Evolutionary conservation across 2,113 vertebrate species (phyloP), one percentile per base, ranked within the genome.

Genomic region (Tupaia chinensis): DNA sequence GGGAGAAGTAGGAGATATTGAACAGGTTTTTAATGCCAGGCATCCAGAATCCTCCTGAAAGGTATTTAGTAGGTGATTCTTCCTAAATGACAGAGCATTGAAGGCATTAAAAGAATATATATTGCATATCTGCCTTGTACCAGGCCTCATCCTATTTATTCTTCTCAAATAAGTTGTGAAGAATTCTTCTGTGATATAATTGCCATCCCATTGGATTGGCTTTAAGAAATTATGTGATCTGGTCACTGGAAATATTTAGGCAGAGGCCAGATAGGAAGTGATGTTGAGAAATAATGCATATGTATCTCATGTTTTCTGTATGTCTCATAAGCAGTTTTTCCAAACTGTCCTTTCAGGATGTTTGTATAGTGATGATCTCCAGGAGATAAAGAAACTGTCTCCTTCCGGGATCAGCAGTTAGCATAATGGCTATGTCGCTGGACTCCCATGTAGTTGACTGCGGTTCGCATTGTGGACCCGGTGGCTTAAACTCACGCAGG

Each of bases 311-410:
- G 7, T 82, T 68, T 89, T 63, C 32, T 27, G 9, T 44, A 34
- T 82, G 17, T 22, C 76, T 80, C 66, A 84, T 25, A 80, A 61
- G 70, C 7, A 87, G 54, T 94, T 87, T 10, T 80, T 97, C 58
- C 72, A 84, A 70, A 85, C 12, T 93, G 13, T 54, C 11, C 84
- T 95, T 94, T 84, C 34, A 29, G 25, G 22, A 63, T 94, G 19
- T 87, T 87, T 87, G 4, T 89, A 25, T 16, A 78, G 70, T 84
- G 61, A 27, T 53, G 11, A 89, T 77, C 20, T 11, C 11, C 56
- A n/a, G 17, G 84, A 95, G 29, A 86, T 17, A 73, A 44, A 95
- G 44, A n/a, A 34, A n/a, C 58, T 80, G 1, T 87, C 16, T 96
- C 19, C 56, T 13, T 83, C 34, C 44, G 44, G 44, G 44, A 44